Conservation (phyloP, 2,797 vertebrate species). For the Amblyraja radiata region DNA sequence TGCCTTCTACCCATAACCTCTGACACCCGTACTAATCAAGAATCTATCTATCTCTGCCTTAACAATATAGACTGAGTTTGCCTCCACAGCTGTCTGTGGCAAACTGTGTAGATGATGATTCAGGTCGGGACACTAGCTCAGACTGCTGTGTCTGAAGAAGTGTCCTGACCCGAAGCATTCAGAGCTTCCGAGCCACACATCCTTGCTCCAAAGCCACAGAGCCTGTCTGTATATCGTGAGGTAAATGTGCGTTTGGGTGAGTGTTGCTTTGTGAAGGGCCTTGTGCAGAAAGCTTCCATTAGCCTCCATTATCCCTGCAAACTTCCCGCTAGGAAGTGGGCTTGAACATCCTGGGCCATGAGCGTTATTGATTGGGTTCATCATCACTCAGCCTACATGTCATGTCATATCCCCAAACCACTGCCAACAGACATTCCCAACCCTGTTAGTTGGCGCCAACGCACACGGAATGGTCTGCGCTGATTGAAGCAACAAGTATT, state of each 20-base stretch:
- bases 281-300: background rate
- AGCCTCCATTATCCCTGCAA: background rate
- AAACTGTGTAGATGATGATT: too few relatives aligned
- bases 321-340: background rate
- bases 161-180: background rate
- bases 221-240: background rate
- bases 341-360: background rate
- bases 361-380: background rate
- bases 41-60: too few relatives aligned
- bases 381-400: background rate
- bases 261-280: background rate
- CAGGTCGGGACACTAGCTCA: too few relatives aligned
- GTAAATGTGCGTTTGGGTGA: background rate
- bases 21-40: too few relatives aligned
- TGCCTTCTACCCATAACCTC: too few relatives aligned
- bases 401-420: background rate
- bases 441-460: background rate
- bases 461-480: background rate
- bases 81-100: too few relatives aligned
- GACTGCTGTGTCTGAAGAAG: too few relatives aligned
- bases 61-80: too few relatives aligned
- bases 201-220: background rate
- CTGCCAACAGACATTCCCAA: background rate
- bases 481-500: background rate
- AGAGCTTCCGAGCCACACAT: background rate